These are phyloP conservation scores for Agrenia bidenticulata DNA, from an alignment of 2,888 invertebrate genomes.

Conservation along the genomic window DNA sequence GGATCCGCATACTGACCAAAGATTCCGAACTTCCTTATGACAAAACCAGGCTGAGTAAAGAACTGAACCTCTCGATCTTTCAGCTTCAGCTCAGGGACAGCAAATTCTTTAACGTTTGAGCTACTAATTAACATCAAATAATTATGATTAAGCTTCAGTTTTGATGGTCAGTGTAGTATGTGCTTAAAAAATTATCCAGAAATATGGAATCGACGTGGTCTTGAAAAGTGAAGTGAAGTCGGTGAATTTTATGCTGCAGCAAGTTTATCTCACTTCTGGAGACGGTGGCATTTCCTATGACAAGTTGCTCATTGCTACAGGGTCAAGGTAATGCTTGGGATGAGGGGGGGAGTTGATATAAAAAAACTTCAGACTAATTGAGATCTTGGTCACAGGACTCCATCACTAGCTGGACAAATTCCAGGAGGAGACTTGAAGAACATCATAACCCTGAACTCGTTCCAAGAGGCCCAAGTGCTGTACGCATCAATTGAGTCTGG, in stretches of 20 bases:
- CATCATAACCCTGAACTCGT: too few species aligned
- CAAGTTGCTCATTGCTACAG: slow-evolving; percentile 70
- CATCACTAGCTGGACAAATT: too few species aligned
- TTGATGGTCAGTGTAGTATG: too few species aligned
- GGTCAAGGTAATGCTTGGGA: too few species aligned
- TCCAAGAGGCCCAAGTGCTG: slow-evolving; percentile 52
- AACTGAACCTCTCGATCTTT: slow-evolving; percentile 54
- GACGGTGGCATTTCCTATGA: slow-evolving; percentile 64
- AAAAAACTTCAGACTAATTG: too few species aligned
- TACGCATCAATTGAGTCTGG: too few species aligned
- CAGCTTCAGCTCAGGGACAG: slow-evolving; percentile 60
- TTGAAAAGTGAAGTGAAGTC: slow-evolving; percentile 68
- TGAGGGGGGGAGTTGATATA: too few species aligned
- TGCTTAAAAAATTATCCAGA: too few species aligned
- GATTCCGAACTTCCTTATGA: slow-evolving; percentile 87
- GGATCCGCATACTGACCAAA: slow-evolving; percentile 75
- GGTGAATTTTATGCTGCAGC: slow-evolving; percentile 66
- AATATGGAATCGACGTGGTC: slow-evolving; percentile 61
- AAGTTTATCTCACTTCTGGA: slow-evolving; percentile 13
- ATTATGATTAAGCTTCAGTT: too few species aligned
- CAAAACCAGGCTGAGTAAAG: slow-evolving; percentile 86
- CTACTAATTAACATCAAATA: not conserved
- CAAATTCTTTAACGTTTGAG: slow-evolving; percentile 64
- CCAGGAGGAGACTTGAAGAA: too few species aligned
- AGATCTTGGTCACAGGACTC: too few species aligned